Conservation (phyloP, 2,113 vertebrate species). For the Ailuropoda melanoleuca region DNA sequence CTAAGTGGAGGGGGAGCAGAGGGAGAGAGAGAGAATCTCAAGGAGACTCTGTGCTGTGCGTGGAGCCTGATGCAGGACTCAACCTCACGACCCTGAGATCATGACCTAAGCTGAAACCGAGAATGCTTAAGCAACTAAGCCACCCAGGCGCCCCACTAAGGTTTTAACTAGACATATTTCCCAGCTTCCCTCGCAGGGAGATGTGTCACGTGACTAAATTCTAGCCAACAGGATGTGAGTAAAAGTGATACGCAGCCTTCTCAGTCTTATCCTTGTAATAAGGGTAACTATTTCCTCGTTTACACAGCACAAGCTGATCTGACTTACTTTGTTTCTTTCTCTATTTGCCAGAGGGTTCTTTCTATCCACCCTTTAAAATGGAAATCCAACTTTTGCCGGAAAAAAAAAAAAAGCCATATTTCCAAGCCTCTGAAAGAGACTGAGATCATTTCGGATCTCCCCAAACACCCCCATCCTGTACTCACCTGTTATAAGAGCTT, state of each 20-base stretch:
- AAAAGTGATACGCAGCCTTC: background rate
- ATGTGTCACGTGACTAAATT: background rate
- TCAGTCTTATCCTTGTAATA: background rate
- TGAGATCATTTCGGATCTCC: background rate
- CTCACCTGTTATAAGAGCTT: constrained; percentile 96
- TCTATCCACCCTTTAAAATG: background rate
- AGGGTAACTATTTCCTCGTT: background rate
- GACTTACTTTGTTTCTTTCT: background rate
- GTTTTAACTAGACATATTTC: background rate
- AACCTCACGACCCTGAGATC: background rate
- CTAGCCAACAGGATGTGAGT: background rate
- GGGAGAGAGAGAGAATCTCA: background rate
- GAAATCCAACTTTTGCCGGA: background rate
- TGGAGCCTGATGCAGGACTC: background rate
- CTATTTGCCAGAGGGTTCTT: background rate
- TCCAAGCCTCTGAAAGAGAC: background rate
- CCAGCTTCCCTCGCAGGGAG: background rate
- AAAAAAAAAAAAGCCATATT: background rate
- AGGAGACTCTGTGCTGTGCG: background rate
- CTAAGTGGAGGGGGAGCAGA: background rate
- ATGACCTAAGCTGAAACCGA: background rate
- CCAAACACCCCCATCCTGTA: too few species aligned
- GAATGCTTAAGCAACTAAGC: background rate
- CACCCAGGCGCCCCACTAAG: background rate
- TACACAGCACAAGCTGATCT: background rate